Evolutionary conservation across 2,113 vertebrate species (phyloP).

Genomic region (Cranoglanis bouderius): DNA sequence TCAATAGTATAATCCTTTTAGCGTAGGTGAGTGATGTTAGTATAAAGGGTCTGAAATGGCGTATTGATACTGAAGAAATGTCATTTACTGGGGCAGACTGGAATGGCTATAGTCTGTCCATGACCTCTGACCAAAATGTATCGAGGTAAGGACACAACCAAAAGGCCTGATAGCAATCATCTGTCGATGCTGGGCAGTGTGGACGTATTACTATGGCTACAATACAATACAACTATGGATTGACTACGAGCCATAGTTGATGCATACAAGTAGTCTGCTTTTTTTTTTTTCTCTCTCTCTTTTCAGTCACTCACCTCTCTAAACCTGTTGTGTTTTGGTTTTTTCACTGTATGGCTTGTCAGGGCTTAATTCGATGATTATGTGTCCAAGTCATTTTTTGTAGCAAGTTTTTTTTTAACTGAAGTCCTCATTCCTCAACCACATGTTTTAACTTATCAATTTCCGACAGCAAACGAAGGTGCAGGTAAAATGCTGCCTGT

Average conservation of each 20-base stretch:
- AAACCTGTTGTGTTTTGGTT: neutral
- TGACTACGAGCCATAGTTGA: neutral
- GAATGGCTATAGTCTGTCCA: neutral
- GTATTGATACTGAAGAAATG: neutral
- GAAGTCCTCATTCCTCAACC: slow-evolving; percentile 45
- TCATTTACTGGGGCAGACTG: neutral
- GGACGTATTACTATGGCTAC: neutral
- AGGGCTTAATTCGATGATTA: neutral
- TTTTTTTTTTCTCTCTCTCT: neutral
- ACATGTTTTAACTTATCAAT: slow-evolving; percentile 61
- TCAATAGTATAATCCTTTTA: neutral
- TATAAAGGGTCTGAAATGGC: neutral
- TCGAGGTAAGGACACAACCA: neutral
- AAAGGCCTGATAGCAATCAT: neutral
- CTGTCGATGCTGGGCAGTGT: neutral
- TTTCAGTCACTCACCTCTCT: neutral
- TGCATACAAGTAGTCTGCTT: neutral
- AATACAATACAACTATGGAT: no score
- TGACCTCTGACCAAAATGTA: neutral
- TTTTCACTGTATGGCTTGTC: neutral
- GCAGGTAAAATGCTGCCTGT: neutral
- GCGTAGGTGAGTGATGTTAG: neutral
- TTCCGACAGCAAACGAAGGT: slow-evolving; percentile 23
- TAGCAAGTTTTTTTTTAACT: slow-evolving; percentile 56
- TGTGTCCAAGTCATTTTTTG: no score